Base-by-base conservation (phyloP, 2,113 vertebrate species). In the Leuciscus idus region DNA sequence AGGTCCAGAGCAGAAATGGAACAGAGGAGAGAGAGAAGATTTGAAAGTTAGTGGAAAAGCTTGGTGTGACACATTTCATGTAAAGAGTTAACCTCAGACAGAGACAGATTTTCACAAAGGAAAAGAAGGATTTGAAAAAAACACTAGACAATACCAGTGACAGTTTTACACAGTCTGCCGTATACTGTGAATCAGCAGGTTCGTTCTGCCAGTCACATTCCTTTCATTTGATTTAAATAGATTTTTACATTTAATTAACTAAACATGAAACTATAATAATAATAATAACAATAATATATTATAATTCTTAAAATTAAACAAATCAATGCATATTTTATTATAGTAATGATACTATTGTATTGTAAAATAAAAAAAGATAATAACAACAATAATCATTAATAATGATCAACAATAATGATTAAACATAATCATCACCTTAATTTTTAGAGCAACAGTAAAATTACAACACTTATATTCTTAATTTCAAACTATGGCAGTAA, bases 1-100 rank as follows among this genome's bases (percentile, higher is more conserved):
- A 83, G 85, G 76, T 89, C 89, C 90, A 84, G 72, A 90, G 74
- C 1, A 88, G 84, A 91, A 89, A 92, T 91, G 85, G 17, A 88
- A 90, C 76, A 87, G 66, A 88, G 84, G 78, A 87, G 87, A 86
- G 87, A 86, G 68, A 83, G 72, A 84, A 68, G 50, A 85, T 89
- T 81, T 52, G 36, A 92, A 82, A 74, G 89, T 93, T 91, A 92
- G 89, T 90, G 59, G 59, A 88, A 81, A 59, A 57, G 39, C 83
- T 23, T 83, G n/a, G n/a, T 11, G 39, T 52, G 17, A 73, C 12
- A n/a, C 0, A 23, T 50, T 66, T 78, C 36, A 39, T 78, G 48
- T 85, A 52, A 30, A 68, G 21, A 73, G 70, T 85, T 90, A 81
- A 81, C 78, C 46, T 84, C 33, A 61, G 52, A 57, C 19, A 33